Percentiles rank a stretch among this genome's conserved stretches.
Conservation (phyloP, 2,888 invertebrate species). For the Palloptera scutellata region DNA sequence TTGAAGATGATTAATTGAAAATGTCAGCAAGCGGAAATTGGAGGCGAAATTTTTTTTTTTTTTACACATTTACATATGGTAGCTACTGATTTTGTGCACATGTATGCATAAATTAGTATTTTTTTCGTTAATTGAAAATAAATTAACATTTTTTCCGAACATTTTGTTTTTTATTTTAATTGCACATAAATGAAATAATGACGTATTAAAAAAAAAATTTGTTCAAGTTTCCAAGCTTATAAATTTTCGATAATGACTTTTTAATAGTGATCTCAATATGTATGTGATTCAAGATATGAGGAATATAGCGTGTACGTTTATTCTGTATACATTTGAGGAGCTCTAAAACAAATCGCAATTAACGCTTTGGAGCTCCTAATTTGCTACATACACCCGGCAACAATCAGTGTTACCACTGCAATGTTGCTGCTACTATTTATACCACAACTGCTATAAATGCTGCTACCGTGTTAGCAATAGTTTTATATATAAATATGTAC, state of each 20-base stretch:
- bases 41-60: background rate
- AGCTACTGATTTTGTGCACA: too few species aligned
- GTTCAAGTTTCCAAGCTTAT: slow-evolving; percentile 24
- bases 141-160: too few species aligned
- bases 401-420: too few species aligned
- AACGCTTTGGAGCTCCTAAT: too few species aligned
- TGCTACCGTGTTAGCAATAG: background rate
- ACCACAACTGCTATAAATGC: background rate
- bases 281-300: background rate
- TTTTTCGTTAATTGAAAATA: too few species aligned
- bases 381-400: too few species aligned
- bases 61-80: background rate
- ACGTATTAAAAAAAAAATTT: slow-evolving; percentile 6
- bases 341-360: too few species aligned
- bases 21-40: slow-evolving; percentile 39
- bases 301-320: too few species aligned
- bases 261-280: slow-evolving; percentile 41
- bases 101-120: too few species aligned
- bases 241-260: slow-evolving; percentile 40
- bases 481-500: too few species aligned
- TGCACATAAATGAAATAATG: background rate
- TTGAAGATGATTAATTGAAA: slow-evolving; percentile 54
- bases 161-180: too few species aligned
- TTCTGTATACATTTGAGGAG: too few species aligned
- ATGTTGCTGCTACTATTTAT: background rate